Evolutionary conservation across 2,797 vertebrate species (phyloP), one percentile per base, ranked within the genome.

Genomic region (Lacerta viridis): DNA sequence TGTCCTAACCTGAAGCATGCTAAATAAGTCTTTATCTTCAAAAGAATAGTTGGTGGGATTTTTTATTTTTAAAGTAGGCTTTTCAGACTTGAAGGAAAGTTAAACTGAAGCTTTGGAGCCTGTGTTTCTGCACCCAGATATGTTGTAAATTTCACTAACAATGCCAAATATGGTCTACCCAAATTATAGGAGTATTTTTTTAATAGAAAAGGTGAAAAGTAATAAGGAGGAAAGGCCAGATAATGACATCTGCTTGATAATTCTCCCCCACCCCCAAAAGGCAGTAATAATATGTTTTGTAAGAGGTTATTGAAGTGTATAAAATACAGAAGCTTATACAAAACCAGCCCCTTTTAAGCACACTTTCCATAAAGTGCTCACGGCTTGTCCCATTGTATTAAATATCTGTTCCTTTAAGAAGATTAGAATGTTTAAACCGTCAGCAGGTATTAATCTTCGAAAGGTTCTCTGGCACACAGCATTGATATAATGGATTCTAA

Each of bases 391-490:
- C 90, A 82, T 83, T 55, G 59, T 90, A 94, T 93, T 93, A 95
- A 93, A 61, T 90, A 83, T 80, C 68, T 93, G 82, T 93, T 94
- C 75, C 86, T 91, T 93, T 88, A 90, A 90, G 88, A 95, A 93
- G 78, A 93, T 94, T 89, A 94, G 89, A 92, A 94, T 93, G 77
- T 66, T 93, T 71, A 88, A 87, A 88, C 85, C 74, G 87, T 90
- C 68, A 92, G 36, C 85, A 83, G 72, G 90, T 93, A 81, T 91
- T 93, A 89, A 84, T 92, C 88, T 93, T 90, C 80, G 79, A 93
- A 86, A 87, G n/a, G 4, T 84, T 93, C 94, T 86, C 90, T 83
- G 76, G 85, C 71, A 83, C 36, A n/a, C 17, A 46, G 1, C 92
- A 93, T 90, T 88, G 88, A 85, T 91, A 93, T 76, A 89, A 89